Percentiles rank a stretch among this genome's conserved stretches.
phyloP scores from a whole-genome alignment of 2,113 vertebrate genomes.

The Hemiprocne comata region DNA sequence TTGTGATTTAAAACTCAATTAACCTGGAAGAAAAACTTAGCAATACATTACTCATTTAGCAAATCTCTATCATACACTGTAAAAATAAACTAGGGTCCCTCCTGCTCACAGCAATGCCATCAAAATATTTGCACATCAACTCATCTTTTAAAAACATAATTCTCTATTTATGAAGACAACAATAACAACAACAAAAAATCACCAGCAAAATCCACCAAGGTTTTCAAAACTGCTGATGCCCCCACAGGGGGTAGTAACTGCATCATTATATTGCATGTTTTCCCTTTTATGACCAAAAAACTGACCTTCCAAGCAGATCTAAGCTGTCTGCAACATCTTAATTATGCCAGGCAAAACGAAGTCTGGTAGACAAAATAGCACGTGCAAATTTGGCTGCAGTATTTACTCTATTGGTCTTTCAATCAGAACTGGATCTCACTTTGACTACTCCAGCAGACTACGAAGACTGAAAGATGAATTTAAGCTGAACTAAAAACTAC shows the following conservation, averaged over 20 bases:
- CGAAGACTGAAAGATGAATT: background rate
- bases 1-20: background rate
- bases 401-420: background rate
- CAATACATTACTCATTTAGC: background rate
- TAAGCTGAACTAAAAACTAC: background rate
- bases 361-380: background rate
- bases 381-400: background rate
- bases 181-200: background rate
- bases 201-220: background rate
- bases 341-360: background rate
- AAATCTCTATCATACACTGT: background rate
- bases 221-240: background rate
- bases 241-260: constrained; percentile 35
- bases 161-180: background rate
- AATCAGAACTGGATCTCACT: background rate
- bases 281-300: background rate
- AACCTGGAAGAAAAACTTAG: background rate
- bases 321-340: background rate
- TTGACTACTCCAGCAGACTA: background rate
- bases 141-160: background rate
- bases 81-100: constrained; percentile 44
- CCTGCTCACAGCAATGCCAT: constrained; percentile 15
- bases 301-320: background rate
- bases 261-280: background rate
- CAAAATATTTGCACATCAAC: background rate